Evolutionary conservation across 2,797 vertebrate species (phyloP).

Genomic region (Merluccius polli): DNA sequence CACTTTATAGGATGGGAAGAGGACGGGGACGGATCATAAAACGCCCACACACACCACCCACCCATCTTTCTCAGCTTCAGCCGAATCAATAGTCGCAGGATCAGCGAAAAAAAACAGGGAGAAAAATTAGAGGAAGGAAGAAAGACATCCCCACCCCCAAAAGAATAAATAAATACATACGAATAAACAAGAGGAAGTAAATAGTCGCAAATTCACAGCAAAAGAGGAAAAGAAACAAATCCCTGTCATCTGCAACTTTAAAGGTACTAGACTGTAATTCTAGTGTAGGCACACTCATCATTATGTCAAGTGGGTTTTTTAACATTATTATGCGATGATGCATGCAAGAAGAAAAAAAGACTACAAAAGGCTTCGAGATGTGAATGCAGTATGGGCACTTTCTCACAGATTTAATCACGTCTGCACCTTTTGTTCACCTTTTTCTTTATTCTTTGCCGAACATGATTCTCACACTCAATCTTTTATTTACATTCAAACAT

Average conservation of each 20-base stretch:
- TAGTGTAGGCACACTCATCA: neutral
- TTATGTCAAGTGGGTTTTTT: neutral
- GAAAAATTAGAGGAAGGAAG: conserved; percentile 15
- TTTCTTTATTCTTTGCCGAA: neutral
- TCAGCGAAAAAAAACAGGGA: conserved; percentile 55
- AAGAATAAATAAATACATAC: conserved; percentile 29
- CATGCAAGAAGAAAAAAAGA: neutral
- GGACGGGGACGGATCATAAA: conserved; percentile 72
- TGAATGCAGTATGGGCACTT: neutral
- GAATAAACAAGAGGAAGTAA: conserved; percentile 29
- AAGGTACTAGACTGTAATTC: neutral
- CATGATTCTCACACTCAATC: neutral
- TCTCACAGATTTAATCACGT: neutral
- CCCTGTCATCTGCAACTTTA: neutral
- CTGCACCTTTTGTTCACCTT: neutral
- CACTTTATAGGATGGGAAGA: conserved; percentile 72
- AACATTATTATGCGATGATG: neutral
- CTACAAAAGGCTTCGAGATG: neutral
- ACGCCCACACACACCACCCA: conserved; percentile 61
- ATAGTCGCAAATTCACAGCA: neutral
- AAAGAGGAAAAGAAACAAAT: conserved; percentile 3
- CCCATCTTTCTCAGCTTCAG: conserved; percentile 55
- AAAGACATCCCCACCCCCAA: neutral
- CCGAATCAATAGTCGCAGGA: conserved; percentile 58
- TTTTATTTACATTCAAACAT: neutral